Conservation (phyloP, 2,113 vertebrate genomes). For the Neodon shergylaensis region DNA sequence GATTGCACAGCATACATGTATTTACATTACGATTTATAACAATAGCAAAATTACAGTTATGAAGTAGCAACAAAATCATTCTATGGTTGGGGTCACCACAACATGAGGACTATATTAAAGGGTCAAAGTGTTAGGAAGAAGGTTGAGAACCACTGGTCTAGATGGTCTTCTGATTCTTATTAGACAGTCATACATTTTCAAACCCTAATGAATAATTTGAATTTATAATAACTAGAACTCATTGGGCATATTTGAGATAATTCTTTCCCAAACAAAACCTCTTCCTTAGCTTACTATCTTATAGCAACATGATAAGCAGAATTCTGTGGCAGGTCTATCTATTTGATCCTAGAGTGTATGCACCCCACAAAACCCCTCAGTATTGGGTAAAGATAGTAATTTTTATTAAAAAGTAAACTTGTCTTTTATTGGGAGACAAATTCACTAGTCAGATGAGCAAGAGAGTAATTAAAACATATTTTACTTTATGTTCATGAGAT, state of each 20-base stretch:
- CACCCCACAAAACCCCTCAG: neutral
- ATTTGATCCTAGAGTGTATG: neutral
- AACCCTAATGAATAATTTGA: conserved; percentile 1
- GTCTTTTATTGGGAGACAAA: neutral
- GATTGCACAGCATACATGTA: neutral
- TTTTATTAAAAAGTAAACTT: conserved; percentile 32
- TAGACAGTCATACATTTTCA: neutral
- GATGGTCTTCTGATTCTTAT: neutral
- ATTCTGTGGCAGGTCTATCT: neutral
- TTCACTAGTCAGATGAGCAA: conserved; percentile 35
- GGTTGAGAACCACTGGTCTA: neutral
- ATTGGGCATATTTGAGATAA: neutral
- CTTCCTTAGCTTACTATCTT: neutral
- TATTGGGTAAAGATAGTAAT: neutral
- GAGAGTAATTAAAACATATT: conserved; percentile 3
- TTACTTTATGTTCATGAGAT: neutral
- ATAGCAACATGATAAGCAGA: neutral
- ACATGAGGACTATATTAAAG: neutral
- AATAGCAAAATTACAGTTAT: neutral
- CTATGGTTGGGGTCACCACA: neutral
- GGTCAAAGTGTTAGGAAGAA: neutral
- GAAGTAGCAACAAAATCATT: neutral
- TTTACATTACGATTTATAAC: neutral
- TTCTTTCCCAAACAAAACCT: neutral
- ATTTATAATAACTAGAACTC: neutral